These are phyloP conservation scores for Hydractinia symbiolongicarpus DNA, from an alignment of 30 jellyfish, hydroid and myxozoan genomes.

Conservation along the genomic window DNA sequence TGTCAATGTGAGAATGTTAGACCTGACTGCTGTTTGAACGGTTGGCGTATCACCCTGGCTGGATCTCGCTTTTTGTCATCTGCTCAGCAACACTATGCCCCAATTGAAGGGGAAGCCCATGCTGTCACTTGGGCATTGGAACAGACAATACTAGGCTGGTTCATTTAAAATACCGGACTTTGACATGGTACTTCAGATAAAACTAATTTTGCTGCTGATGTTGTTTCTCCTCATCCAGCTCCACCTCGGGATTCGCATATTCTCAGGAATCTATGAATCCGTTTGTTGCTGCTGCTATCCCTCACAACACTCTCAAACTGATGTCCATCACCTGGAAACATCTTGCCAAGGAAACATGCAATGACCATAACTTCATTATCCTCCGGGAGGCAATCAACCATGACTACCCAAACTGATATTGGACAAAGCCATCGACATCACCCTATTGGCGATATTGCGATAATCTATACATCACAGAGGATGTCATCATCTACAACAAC, in stretches of 20 bases:
- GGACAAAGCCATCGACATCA: background rate
- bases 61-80: background rate
- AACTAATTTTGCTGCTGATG: background rate
- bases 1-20: background rate
- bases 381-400: background rate
- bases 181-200: background rate
- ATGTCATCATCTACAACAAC: slow-evolving; percentile 11
- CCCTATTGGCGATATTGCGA: background rate
- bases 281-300: background rate
- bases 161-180: slow-evolving; percentile 3
- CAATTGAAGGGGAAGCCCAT: slow-evolving; percentile 21
- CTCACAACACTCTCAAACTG: background rate
- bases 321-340: slow-evolving; percentile 9
- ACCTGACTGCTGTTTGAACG: background rate
- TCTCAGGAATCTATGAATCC: slow-evolving; percentile 1
- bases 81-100: slow-evolving; percentile 13
- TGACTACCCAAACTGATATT: background rate
- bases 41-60: slow-evolving; percentile 12
- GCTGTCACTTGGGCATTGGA: slow-evolving; percentile 28
- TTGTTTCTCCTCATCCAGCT: background rate
- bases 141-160: slow-evolving; percentile 18
- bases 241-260: background rate
- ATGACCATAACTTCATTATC: background rate
- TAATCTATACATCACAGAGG: background rate
- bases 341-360: background rate